Evolutionary conservation across 2,797 vertebrate species (phyloP).

Genomic region (Apodemus agrarius): DNA sequence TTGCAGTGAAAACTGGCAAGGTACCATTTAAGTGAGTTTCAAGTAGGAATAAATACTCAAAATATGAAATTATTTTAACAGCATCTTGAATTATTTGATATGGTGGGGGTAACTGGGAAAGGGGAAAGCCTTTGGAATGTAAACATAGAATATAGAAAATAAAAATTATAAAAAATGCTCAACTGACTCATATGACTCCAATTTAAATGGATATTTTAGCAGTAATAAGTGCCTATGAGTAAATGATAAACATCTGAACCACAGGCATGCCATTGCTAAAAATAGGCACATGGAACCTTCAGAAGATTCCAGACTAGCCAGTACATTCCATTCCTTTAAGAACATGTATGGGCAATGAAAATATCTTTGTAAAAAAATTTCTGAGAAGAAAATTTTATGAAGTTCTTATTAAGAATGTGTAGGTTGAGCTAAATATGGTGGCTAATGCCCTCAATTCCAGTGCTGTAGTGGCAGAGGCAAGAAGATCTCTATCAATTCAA

Average conservation of each 20-base stretch:
- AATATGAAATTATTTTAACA: background rate
- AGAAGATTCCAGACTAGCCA: background rate
- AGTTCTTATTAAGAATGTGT: background rate
- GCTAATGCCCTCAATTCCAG: background rate
- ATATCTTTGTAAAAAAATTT: background rate
- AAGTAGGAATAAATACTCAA: background rate
- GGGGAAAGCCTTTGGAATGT: too few species aligned
- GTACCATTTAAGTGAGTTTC: background rate
- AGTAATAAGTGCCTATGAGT: background rate
- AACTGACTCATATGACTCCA: background rate
- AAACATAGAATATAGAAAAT: too few species aligned
- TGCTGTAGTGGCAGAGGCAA: background rate
- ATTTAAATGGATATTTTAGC: background rate
- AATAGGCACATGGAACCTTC: rapidly evolving
- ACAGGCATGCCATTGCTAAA: rapidly evolving
- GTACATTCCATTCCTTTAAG: background rate
- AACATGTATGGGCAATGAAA: background rate
- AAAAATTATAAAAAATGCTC: background rate
- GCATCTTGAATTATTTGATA: background rate
- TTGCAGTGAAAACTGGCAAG: background rate
- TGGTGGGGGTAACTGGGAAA: too few species aligned
- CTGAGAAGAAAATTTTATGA: background rate
- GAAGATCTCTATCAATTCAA: background rate
- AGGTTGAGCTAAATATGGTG: background rate
- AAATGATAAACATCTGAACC: background rate